Evolutionary conservation across 2,113 vertebrate genomes (phyloP).

Genomic region (Bambusicola thoracicus): DNA sequence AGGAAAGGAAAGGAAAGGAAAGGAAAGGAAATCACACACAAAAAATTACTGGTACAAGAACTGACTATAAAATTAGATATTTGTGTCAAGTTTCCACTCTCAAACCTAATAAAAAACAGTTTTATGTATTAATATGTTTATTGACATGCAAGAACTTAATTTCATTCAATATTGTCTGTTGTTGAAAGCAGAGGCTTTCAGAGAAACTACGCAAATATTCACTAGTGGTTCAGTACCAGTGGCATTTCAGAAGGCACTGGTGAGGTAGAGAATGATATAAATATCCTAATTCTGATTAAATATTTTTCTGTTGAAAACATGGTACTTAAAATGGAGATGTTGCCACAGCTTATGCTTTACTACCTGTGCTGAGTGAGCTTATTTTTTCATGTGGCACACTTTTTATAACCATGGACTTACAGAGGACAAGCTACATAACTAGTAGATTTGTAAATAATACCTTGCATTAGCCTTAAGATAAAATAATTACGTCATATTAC

Average conservation of each 20-base stretch:
- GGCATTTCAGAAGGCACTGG: neutral
- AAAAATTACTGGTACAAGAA: neutral
- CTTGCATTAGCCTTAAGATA: neutral
- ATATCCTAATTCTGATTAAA: neutral
- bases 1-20: too few relatives aligned
- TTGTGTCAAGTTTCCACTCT: neutral
- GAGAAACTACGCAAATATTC: neutral
- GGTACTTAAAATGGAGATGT: neutral
- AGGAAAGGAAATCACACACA: neutral
- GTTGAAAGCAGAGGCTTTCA: neutral
- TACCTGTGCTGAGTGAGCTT: neutral
- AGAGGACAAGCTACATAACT: neutral
- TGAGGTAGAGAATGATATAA: neutral
- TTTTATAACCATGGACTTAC: neutral
- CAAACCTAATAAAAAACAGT: slow-evolving; percentile 14
- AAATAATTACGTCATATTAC: neutral
- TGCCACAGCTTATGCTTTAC: neutral
- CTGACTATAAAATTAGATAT: slow-evolving; percentile 3
- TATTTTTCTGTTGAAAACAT: neutral
- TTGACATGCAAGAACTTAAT: neutral
- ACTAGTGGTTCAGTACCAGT: neutral
- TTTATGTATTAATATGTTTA: neutral
- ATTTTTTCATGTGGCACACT: neutral
- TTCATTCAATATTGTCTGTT: neutral
- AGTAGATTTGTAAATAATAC: neutral